A percentile compares a stretch with the other conserved stretches of the same genome.
These are phyloP conservation scores for Eulemur macaco DNA, from an alignment of 2,113 vertebrate genomes.

Conservation along the genomic window DNA sequence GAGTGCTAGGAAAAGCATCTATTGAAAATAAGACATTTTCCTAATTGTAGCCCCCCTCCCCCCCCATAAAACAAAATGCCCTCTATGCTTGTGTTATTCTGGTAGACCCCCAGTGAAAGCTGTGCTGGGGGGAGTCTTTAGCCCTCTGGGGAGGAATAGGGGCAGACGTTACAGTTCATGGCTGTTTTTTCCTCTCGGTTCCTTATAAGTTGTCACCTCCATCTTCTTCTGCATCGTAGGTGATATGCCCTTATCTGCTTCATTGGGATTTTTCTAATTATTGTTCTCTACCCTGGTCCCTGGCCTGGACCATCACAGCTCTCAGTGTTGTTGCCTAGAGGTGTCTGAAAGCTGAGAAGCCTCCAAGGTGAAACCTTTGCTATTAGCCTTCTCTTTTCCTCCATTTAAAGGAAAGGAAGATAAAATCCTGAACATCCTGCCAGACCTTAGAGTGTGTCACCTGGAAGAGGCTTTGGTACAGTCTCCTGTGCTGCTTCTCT, in stretches of 20 bases:
- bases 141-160: background rate
- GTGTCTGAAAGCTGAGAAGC: background rate
- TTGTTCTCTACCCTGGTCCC: background rate
- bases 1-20: slow-evolving; percentile 21
- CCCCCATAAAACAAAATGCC: background rate
- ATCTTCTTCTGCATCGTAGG: background rate
- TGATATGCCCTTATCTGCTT: background rate
- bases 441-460: background rate
- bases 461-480: background rate
- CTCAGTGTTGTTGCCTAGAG: background rate
- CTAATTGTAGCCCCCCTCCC: background rate
- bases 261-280: background rate
- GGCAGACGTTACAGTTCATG: background rate
- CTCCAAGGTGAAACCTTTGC: background rate
- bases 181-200: background rate
- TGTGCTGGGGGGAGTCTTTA: background rate
- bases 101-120: background rate
- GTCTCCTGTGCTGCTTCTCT: background rate
- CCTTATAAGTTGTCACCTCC: background rate
- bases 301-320: background rate
- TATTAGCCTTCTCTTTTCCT: background rate
- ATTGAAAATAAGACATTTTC: slow-evolving; percentile 22
- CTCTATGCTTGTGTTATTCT: background rate
- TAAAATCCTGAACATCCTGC: background rate
- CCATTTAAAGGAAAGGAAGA: background rate